phyloP scores from a whole-genome alignment of 2,797 vertebrate species.

The Gallirallus australis region DNA sequence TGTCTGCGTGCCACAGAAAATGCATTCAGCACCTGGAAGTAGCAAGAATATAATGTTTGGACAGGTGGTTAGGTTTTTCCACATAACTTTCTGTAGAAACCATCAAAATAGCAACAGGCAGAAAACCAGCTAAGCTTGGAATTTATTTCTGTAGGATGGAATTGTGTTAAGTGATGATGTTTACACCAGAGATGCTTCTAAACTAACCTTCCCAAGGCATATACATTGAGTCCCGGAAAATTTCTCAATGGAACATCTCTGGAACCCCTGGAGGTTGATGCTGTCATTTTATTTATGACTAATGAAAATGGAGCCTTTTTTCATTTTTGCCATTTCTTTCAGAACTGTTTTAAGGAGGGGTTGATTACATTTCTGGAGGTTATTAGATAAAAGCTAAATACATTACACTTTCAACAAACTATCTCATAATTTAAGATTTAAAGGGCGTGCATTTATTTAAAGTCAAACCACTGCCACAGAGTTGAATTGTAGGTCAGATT shows the following conservation, averaged over 20 bases:
- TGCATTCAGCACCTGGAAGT: neutral
- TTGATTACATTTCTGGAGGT: slow-evolving; percentile 81
- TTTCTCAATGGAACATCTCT: slow-evolving; percentile 68
- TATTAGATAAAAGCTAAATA: slow-evolving; percentile 86
- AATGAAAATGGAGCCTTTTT: slow-evolving; percentile 77
- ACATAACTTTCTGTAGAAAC: slow-evolving; percentile 17
- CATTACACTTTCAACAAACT: slow-evolving; percentile 88
- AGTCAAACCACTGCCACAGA: slow-evolving; percentile 75
- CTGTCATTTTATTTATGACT: slow-evolving; percentile 76
- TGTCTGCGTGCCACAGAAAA: neutral
- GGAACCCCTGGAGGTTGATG: slow-evolving; percentile 64
- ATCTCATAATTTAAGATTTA: slow-evolving; percentile 86
- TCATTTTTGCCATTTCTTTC: slow-evolving; percentile 76
- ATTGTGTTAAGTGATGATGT: neutral
- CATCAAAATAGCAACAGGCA: slow-evolving; percentile 11
- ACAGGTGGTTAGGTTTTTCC: neutral
- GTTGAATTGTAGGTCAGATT: slow-evolving; percentile 84
- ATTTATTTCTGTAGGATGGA: neutral
- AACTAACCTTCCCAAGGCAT: slow-evolving; percentile 39
- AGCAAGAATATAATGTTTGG: neutral
- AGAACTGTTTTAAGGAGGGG: slow-evolving; percentile 74
- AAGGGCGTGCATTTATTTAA: slow-evolving; percentile 83
- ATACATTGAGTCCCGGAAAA: slow-evolving; percentile 43
- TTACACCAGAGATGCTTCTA: slow-evolving; percentile 19
- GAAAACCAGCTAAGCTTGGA: neutral